phyloP scores from a whole-genome alignment of 2,888 invertebrate species.

The Carabus problematicus region DNA sequence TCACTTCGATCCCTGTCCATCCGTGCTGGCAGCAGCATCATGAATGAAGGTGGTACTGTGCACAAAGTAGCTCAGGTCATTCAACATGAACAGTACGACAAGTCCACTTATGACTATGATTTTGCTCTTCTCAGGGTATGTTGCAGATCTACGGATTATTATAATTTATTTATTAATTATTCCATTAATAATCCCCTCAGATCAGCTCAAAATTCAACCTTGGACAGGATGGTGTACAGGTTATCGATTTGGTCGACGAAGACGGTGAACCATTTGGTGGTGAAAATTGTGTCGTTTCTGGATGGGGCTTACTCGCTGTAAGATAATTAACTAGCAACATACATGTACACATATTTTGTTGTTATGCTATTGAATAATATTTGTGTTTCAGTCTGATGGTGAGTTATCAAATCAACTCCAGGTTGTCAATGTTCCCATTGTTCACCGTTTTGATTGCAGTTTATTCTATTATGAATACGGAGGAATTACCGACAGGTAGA shows the following conservation, averaged over 20 bases:
- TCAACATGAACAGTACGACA: neutral
- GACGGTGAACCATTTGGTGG: slow-evolving; percentile 30
- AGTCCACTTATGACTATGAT: neutral
- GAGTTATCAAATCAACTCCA: slow-evolving; percentile 9
- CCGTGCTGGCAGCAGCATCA: slow-evolving; percentile 2
- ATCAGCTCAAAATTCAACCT: slow-evolving; percentile 49
- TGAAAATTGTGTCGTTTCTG: slow-evolving; percentile 36
- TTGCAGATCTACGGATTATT: too few species aligned
- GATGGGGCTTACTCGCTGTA: slow-evolving; percentile 44
- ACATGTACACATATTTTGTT: too few species aligned
- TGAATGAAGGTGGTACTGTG: neutral
- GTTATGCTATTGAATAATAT: too few species aligned
- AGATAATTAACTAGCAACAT: too few species aligned
- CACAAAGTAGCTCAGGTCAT: neutral
- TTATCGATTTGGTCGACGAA: slow-evolving; percentile 49
- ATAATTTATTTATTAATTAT: too few species aligned
- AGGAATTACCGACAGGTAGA: slow-evolving; percentile 13
- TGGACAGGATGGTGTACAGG: slow-evolving; percentile 51
- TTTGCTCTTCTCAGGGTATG: neutral
- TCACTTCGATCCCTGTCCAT: neutral
- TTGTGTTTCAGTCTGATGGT: slow-evolving; percentile 23
- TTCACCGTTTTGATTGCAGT: slow-evolving; percentile 1
- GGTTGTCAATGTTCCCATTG: slow-evolving; percentile 19
- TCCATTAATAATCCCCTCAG: too few species aligned
- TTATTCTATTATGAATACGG: slow-evolving; percentile 3